Evolutionary conservation across 2,113 vertebrate species (phyloP), one percentile per base, ranked within the genome.

Genomic region (Neolamprologus sp.): DNA sequence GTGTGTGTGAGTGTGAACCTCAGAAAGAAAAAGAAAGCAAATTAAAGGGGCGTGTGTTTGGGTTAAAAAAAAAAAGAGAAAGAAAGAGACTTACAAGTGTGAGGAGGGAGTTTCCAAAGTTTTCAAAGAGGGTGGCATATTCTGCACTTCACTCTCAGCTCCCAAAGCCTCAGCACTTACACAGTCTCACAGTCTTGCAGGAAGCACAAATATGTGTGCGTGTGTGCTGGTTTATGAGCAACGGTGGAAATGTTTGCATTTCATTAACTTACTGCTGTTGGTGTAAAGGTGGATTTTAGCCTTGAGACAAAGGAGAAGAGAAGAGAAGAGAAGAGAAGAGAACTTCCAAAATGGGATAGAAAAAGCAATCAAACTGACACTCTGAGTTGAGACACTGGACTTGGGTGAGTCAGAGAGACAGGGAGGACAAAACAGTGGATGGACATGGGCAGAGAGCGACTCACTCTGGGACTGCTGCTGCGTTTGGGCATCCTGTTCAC

Each of bases 51-150:
- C 45, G 90, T 93, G 87, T 88, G 86, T 91, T 88, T 90, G 82
- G 73, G 73, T 51, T 5, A 7, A 45, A 82, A 28, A 33, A 54
- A 81, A 85, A 82, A 30, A 33, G 83, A 28, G 14, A 83, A 28
- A 58, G 82, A 86, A 35, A 85, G 81, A 82, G 73, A 57, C 75
- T 91, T 85, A 37, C 30, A 60, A 85, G 89, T 65, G 79, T 81
- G 80, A 89, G 87, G 91, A 89, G 89, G 95, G 93, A 94, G 91
- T 93, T 94, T 73, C 90, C 71, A 88, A 95, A 95, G 86, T 91
- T 92, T 91, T 93, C 80, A 93, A 91, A 88, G 90, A 57, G 53
- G 60, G 88, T 53, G 17, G 90, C 89, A 79, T 78, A 87, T 81
- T 81, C 73, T 81, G 83, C 83, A 81, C 90, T 89, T 53, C 19